These are phyloP conservation scores for Gouania willdenowi DNA, from an alignment of 2,797 vertebrate species.

Conservation along the genomic window DNA sequence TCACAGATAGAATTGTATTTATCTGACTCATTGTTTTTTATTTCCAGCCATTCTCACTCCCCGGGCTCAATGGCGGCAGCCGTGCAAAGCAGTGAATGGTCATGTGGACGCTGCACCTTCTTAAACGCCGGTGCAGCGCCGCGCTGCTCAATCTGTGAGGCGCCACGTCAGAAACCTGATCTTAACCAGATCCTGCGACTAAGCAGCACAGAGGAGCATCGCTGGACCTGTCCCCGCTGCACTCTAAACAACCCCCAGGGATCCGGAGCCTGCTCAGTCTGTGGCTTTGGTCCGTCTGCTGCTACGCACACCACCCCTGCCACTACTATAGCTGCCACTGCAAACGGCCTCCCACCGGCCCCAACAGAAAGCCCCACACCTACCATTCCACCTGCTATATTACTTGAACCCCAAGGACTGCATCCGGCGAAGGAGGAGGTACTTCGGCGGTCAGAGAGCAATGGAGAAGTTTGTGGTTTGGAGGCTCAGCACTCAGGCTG, in stretches of 20 bases:
- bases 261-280: constrained; percentile 87
- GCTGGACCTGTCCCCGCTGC: constrained; percentile 92
- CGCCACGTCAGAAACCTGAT: constrained; percentile 92
- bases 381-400: constrained; percentile 34
- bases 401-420: constrained; percentile 61
- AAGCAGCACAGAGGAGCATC: constrained; percentile 87
- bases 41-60: constrained; percentile 87
- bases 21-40: constrained; percentile 31
- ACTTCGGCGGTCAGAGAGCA: constrained; percentile 61
- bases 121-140: constrained; percentile 86
- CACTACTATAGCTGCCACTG: constrained; percentile 54
- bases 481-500: constrained; percentile 73
- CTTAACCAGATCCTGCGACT: constrained; percentile 94
- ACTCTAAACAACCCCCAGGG: constrained; percentile 91
- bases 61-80: constrained; percentile 89
- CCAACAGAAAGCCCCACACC: constrained; percentile 43
- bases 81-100: constrained; percentile 84
- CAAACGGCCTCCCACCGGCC: constrained; percentile 71
- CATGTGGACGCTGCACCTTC: constrained; percentile 96
- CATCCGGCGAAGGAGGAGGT: constrained; percentile 59
- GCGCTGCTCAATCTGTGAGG: constrained; percentile 96
- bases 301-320: constrained; percentile 66
- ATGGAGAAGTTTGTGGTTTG: constrained; percentile 52
- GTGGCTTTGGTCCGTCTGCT: constrained; percentile 81
- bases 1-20: too few species aligned